Base-by-base conservation (phyloP, 1,140 invertebrate genomes). In the Diploscapter pachys region DNA sequence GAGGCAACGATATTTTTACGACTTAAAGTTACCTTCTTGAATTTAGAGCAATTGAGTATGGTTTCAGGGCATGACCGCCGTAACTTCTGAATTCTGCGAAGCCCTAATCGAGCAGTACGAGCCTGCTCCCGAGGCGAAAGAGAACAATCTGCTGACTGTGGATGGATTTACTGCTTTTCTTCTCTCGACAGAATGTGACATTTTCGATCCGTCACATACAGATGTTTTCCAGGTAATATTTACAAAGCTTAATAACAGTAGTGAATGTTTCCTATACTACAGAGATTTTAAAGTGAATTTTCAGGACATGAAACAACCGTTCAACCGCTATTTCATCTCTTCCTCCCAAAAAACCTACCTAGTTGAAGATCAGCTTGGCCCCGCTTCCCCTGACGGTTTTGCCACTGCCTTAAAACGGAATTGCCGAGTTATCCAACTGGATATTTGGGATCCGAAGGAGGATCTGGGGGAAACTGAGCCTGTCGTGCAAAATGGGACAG, bases 341-440 rank as follows among this genome's bases (percentile, higher is more conserved):
- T 89, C 90, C 6, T 91, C 90, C 13, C 89, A 91, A 81, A 91
- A 91, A 81, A 90, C 90, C 88, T 90, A 90, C 81, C 81, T 90
- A 55, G 84, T 88, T 3, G 89, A 88, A 54, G 89, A 89, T 80
- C 89, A 90, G 81, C 81, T 90, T 31, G 89, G 89, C 6, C 86
- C 87, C 49, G 88, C 88, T 77, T 89, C 88, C 77, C 85, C 90
- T 61, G 89, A 90, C 82, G 90, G 85, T 13, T 86, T 80, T 68
- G 75, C 80, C n/a, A 79, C 74, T 52, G 84, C 85, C n/a, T 59
- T 85, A n/a, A 86, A 84, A 52, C 52, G 82, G n/a, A 80, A 80
- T 61, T 85, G 83, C 65, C 72, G 82, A 56, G 79, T 83, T 65
- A 72, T 85, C 8, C 82, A 84, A 90, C 89, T 90, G 78, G 90